These are phyloP conservation scores for Rhynchotus rufescens DNA, from an alignment of 2,797 vertebrate genomes.

Conservation along the genomic window DNA sequence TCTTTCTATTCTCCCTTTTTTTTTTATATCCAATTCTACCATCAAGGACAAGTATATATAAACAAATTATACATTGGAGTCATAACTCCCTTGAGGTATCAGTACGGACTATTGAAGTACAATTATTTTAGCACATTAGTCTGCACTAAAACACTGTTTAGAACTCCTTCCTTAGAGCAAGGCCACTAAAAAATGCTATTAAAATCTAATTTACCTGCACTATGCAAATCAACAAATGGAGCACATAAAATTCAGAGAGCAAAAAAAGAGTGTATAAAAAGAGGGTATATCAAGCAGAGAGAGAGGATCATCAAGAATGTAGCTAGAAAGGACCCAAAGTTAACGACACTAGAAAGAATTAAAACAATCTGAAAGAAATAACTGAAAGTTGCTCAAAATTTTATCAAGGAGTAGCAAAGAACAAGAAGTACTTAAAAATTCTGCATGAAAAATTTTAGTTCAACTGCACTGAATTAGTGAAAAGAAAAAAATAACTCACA, in stretches of 20 bases:
- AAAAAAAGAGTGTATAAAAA: neutral
- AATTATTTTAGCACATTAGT: neutral
- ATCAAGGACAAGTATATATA: conserved; percentile 50
- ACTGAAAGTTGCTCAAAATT: neutral
- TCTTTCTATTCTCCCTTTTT: neutral
- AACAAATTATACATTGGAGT: conserved; percentile 51
- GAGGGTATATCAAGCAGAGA: neutral
- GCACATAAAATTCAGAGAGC: conserved; percentile 14
- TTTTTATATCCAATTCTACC: conserved; percentile 20
- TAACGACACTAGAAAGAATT: neutral
- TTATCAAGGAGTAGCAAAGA: neutral
- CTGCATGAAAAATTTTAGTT: neutral
- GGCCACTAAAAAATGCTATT: neutral
- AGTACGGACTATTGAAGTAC: conserved; percentile 57
- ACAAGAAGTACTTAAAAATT: neutral
- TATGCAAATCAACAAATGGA: neutral
- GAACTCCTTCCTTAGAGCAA: conserved; percentile 17
- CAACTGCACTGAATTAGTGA: neutral
- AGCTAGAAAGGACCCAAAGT: neutral
- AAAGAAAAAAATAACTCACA: neutral
- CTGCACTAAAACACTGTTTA: conserved; percentile 7
- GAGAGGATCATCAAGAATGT: neutral
- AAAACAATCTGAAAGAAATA: neutral
- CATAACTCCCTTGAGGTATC: conserved; percentile 43
- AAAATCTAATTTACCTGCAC: neutral